Percentiles rank a stretch among this genome's conserved stretches.
These are phyloP conservation scores for Scaptomyza montana DNA, from an alignment of 1,140 invertebrate genomes.

Conservation along the genomic window DNA sequence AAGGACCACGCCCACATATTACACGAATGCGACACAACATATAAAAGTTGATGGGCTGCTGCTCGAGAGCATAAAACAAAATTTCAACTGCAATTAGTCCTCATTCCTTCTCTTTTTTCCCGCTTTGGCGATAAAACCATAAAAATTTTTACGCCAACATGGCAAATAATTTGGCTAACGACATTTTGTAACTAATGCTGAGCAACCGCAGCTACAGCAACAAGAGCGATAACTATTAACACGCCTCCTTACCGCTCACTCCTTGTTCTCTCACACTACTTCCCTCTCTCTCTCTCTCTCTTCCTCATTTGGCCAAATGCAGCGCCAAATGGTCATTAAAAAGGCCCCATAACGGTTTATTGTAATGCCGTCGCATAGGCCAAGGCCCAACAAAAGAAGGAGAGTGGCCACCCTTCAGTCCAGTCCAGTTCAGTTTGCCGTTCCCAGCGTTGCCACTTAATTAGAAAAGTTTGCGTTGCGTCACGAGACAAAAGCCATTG, in stretches of 20 bases:
- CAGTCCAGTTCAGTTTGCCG: conserved; percentile 9
- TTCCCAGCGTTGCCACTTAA: conserved; percentile 70
- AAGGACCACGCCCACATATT: conserved; percentile 7
- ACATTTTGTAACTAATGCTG: conserved; percentile 79
- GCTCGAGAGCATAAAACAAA: conserved; percentile 72
- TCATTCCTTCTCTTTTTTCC: conserved; percentile 8
- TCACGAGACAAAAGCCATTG: conserved; percentile 80
- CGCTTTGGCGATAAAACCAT: conserved; percentile 64
- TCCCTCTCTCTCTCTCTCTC: not conserved
- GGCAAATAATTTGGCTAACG: conserved; percentile 82
- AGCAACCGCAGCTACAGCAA: conserved; percentile 56
- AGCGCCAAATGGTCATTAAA: conserved; percentile 75
- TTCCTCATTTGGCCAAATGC: conserved; percentile 44
- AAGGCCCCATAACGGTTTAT: conserved; percentile 77
- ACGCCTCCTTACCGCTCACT: no score
- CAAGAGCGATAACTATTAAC: conserved; percentile 76
- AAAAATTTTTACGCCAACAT: conserved; percentile 77
- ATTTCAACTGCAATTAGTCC: conserved; percentile 79
- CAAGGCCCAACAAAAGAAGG: conserved; percentile 44
- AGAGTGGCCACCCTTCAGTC: conserved; percentile 47
- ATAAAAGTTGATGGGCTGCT: conserved; percentile 67
- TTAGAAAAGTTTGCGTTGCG: conserved; percentile 76
- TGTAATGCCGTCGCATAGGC: conserved; percentile 76
- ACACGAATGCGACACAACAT: conserved; percentile 33
- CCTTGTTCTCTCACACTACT: not conserved